Evolutionary conservation across 2,888 invertebrate species (phyloP), one percentile per base, ranked within the genome.

Genomic region (Brachyptera risi): DNA sequence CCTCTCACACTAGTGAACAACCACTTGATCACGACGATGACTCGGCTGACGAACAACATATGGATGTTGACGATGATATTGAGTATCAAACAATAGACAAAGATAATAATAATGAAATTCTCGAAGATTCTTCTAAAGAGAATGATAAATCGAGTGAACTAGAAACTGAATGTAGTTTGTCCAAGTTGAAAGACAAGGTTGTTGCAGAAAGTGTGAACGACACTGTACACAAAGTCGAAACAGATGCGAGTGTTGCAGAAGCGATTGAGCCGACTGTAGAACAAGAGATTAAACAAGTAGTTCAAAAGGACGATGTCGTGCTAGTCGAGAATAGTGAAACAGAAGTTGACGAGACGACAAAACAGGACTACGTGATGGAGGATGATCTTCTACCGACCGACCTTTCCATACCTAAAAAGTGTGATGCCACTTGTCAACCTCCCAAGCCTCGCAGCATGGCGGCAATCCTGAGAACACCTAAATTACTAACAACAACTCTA

Each of bases 381-480:
- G 50, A 4, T 3, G 40, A 40, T 5, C 9, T 40, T 7, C 3
- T 51, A 24, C 64, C 64, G 26, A 64, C 64, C 17, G 64, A 64
- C 51, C 64, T 64, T 26, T 62, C 62, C 38, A 42, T 64, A 17
- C 64, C 64, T 3, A 64, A 64, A 50, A 31, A 27, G 23, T 35
- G 40, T 35, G 40, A 38, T 23, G 35, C 13, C 31, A 9, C 31
- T 1, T 37, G 54, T 13, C 19, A 17, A 19, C 37, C 54, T 17
- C 54, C 54, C 17, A 17, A 26, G 27, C 27, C 31, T 17, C 13
- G 54, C 4, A 54, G 54, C 54, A 17, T 54, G 21, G 17, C 37
- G 54, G 35, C 54, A n/a, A 35, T 35, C 13, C 44, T 40, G n/a
- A 24, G 35, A n/a, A 40, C 57, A 23, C 60, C 56, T 15, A 56